Percentiles rank a stretch among this genome's conserved stretches.
These are phyloP conservation scores for Phoebastria nigripes DNA, from an alignment of 2,797 vertebrate species.

Conservation along the genomic window DNA sequence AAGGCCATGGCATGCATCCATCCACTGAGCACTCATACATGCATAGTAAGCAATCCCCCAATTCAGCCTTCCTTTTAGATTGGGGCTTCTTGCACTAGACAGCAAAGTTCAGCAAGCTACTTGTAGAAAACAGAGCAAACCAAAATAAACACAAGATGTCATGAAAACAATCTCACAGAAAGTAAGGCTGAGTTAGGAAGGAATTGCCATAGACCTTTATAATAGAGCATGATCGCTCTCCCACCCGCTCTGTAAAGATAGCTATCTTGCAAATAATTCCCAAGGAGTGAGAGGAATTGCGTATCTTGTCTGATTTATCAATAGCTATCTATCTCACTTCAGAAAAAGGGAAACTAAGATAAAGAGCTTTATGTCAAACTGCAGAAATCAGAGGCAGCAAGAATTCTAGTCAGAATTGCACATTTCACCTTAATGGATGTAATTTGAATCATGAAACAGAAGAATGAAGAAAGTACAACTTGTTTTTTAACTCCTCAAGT, in stretches of 20 bases:
- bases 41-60: neutral
- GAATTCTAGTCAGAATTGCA: neutral
- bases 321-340: neutral
- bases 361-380: neutral
- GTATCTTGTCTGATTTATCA: neutral
- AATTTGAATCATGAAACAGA: neutral
- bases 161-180: neutral
- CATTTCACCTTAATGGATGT: neutral
- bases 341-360: neutral
- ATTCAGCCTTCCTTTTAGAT: neutral
- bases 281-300: neutral
- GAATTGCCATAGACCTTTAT: neutral
- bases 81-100: neutral
- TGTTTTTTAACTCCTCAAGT: neutral
- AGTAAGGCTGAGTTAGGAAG: neutral
- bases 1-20: neutral
- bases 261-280: neutral
- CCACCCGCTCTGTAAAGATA: neutral
- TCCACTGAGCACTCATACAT: neutral
- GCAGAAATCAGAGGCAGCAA: neutral
- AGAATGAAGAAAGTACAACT: neutral
- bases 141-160: neutral
- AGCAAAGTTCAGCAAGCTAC: neutral
- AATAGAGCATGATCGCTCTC: neutral
- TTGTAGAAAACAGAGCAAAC: neutral